Base-by-base conservation (phyloP, 2,797 vertebrate species). In the Neoniphon sammara region DNA sequence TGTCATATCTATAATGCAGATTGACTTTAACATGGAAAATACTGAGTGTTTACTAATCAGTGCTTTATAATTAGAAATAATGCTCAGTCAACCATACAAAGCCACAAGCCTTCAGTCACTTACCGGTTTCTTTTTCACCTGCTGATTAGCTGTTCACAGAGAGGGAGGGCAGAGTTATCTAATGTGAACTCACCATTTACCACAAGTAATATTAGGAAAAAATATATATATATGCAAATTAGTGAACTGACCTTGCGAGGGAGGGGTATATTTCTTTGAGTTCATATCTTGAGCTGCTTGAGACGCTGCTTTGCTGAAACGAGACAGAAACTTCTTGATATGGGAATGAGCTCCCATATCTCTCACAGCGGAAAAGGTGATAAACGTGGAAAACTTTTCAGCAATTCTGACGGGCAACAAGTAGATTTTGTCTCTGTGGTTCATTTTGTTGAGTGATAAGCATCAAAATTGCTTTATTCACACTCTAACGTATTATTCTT, bases 41-140 rank as follows among this genome's bases (percentile, higher is more conserved):
- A 46, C 42, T 17, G 42, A 7, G 7, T n/a, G 18, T 17, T 47
- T 47, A 8, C 46, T n/a, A 2, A n/a, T 2, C 5, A 18, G 4
- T 47, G 18, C 46, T 30, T 15, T 30, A 30, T 55, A 18, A 30
- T 55, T 25, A 18, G 23, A 27, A 54, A 46, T 10, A 46, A 46
- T 17, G 44, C 44, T 46, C 44, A 46, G 15, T 47, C 17, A 47
- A 34, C 4, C 20, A 54, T 9, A 53, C 18, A 53, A 17, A 52
- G 39, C 63, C 14, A 18, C 31, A 12, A 31, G 25, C 9, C 21
- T 4, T 70, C 4, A 18, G 17, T 23, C 47, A 96, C 97, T 96
- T 95, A 99, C 98, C 94, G 96, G 97, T 94, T 97, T 99, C 95
- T 98, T 98, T 94, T 98, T 99, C 93, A 98, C 97, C 91, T 99